phyloP scores from a whole-genome alignment of 92 coral and sea anemone species.

The Actinernus sp. region DNA sequence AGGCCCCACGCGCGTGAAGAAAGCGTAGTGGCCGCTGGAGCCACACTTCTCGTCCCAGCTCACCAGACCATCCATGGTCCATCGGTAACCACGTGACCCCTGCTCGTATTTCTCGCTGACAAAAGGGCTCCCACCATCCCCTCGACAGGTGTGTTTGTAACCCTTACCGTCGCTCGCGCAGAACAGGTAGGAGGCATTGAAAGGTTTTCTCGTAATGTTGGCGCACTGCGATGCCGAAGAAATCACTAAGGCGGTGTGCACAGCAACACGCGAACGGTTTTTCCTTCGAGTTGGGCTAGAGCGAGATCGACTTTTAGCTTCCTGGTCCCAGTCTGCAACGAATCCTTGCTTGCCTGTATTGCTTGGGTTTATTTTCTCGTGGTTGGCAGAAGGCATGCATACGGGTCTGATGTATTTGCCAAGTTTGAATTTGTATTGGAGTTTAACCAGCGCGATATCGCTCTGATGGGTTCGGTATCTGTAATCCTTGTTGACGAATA shows the following conservation, averaged over 20 bases:
- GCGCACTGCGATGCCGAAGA: constrained; percentile 36
- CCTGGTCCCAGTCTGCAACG: constrained; percentile 53
- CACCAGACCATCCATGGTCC: constrained; percentile 83
- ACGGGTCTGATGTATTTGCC: constrained; percentile 67
- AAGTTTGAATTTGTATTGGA: constrained; percentile 61
- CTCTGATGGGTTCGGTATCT: constrained; percentile 41
- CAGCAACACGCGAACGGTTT: constrained; percentile 22
- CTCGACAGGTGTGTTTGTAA: constrained; percentile 73
- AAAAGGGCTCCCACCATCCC: constrained; percentile 88
- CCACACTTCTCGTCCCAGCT: constrained; percentile 93
- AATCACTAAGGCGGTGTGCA: constrained; percentile 58
- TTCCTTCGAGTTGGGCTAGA: constrained; percentile 11
- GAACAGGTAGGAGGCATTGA: constrained; percentile 70
- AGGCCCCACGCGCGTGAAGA: constrained; percentile 76
- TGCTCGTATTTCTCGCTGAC: constrained; percentile 65
- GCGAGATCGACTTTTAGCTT: not conserved
- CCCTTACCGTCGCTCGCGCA: constrained; percentile 78
- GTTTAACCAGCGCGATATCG: constrained; percentile 75
- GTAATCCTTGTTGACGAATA: constrained; percentile 53
- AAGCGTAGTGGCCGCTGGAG: constrained; percentile 47
- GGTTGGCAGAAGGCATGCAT: constrained; percentile 44
- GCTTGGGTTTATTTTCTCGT: not conserved
- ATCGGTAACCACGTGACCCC: constrained; percentile 52
- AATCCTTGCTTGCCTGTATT: constrained; percentile 57
- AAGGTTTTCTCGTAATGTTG: constrained; percentile 51